Conservation (phyloP, 1,140 invertebrate species). For the Triops longicaudatus region DNA sequence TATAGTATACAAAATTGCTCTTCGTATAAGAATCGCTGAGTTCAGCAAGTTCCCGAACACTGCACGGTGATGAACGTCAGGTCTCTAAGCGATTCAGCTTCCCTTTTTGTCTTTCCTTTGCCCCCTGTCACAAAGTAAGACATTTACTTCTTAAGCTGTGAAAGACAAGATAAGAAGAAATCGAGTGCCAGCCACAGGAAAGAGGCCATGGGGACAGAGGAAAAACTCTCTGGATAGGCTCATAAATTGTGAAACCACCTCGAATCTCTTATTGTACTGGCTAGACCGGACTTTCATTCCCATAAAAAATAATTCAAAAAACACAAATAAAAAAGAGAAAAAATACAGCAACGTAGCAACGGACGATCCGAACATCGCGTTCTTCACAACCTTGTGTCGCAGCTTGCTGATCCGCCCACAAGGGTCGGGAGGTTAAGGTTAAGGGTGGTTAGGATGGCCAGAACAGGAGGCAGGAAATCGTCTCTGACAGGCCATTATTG, state of each 20-base stretch:
- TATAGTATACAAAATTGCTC: too few species aligned
- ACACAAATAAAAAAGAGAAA: background rate
- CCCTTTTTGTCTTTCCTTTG: background rate
- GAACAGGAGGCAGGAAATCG: background rate
- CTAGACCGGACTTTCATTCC: background rate
- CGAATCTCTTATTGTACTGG: background rate
- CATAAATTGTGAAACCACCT: background rate
- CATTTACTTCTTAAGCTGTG: background rate
- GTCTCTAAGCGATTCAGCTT: background rate
- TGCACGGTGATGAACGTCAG: too few species aligned
- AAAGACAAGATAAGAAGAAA: constrained; percentile 3
- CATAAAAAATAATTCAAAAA: background rate
- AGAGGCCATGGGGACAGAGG: background rate
- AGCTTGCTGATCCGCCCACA: background rate
- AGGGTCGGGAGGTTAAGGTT: background rate
- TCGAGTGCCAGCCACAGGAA: background rate
- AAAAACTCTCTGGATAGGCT: background rate
- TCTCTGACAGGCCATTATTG: background rate
- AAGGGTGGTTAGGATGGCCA: background rate
- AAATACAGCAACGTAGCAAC: background rate
- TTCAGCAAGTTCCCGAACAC: too few species aligned
- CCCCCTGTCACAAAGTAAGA: background rate
- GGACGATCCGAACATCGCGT: too few species aligned
- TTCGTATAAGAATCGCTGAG: too few species aligned
- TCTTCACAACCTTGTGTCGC: background rate